Conservation (phyloP, 1,140 invertebrate species). For the Diabrotica virgifera region DNA sequence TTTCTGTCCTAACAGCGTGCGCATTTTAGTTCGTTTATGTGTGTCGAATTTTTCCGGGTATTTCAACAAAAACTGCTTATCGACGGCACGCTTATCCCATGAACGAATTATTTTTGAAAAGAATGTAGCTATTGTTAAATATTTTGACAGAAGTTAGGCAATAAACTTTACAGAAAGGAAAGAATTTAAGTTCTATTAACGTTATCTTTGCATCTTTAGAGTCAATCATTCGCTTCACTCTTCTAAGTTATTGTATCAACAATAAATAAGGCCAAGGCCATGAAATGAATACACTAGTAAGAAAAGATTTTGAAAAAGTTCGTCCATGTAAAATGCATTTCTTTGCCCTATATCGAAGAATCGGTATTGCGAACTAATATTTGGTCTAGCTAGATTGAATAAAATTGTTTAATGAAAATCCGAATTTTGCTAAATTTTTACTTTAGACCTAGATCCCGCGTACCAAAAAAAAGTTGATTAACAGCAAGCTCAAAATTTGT, state of each 20-base stretch:
- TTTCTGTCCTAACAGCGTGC: too few relatives aligned
- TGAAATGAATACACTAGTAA: neutral
- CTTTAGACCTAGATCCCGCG: too few relatives aligned
- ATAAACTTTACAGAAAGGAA: slow-evolving; percentile 11
- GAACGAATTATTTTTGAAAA: slow-evolving; percentile 8
- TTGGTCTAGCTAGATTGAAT: too few relatives aligned
- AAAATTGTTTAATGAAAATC: too few relatives aligned
- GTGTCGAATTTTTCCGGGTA: too few relatives aligned
- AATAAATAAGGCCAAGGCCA: slow-evolving; percentile 9
- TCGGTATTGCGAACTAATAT: too few relatives aligned
- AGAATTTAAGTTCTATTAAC: slow-evolving; percentile 5
- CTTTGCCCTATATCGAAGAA: too few relatives aligned
- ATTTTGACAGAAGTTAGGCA: slow-evolving; percentile 20
- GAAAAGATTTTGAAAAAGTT: neutral
- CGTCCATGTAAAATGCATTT: too few relatives aligned
- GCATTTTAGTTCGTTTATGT: too few relatives aligned
- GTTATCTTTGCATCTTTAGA: neutral
- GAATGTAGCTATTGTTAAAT: slow-evolving; percentile 19
- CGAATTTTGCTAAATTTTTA: too few relatives aligned
- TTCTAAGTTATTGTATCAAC: slow-evolving; percentile 7
- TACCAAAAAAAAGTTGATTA: too few relatives aligned
- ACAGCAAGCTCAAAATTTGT: too few relatives aligned
- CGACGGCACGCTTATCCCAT: slow-evolving; percentile 15
- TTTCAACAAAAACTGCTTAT: slow-evolving; percentile 7
- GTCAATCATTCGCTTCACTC: slow-evolving; percentile 13